A percentile compares a stretch with the other conserved stretches of the same genome.
These are phyloP conservation scores for Tiaroga cobitis DNA, from an alignment of 2,797 vertebrate genomes.

Conservation along the genomic window DNA sequence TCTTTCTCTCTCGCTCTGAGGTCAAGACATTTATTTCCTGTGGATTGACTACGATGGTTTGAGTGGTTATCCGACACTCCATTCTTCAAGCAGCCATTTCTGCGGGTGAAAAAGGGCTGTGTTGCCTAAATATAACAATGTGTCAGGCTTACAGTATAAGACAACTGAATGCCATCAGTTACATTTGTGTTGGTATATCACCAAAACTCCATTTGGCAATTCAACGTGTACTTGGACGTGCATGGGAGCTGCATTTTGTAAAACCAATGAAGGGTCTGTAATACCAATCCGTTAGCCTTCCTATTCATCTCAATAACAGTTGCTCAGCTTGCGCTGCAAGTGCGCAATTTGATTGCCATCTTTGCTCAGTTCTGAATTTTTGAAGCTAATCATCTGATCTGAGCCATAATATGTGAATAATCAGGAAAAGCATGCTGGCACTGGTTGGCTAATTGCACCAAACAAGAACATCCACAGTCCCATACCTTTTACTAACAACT, in stretches of 20 bases:
- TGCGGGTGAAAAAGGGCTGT: constrained; percentile 60
- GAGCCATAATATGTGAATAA: background rate
- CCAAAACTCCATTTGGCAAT: constrained; percentile 21
- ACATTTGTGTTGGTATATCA: constrained; percentile 21
- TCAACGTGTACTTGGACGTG: background rate
- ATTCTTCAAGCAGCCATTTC: constrained; percentile 67
- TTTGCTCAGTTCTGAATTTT: background rate
- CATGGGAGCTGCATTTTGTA: background rate
- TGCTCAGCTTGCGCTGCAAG: background rate
- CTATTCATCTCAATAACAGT: background rate
- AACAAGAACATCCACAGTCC: background rate
- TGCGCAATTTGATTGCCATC: background rate
- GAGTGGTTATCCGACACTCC: constrained; percentile 63
- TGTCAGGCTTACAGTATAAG: constrained; percentile 24
- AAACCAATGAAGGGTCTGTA: constrained; percentile 20
- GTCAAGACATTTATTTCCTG: constrained; percentile 72
- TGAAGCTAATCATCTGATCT: background rate
- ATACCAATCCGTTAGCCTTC: background rate
- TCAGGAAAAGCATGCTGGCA: background rate
- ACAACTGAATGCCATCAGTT: background rate
- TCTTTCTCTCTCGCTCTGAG: constrained; percentile 68
- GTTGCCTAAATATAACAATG: constrained; percentile 65
- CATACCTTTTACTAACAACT: background rate
- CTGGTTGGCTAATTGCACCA: background rate
- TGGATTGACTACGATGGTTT: constrained; percentile 53